Percentiles rank a stretch among this genome's conserved stretches.
These are phyloP conservation scores for Spodoptera exigua DNA, from an alignment of 2,888 invertebrate genomes.

Conservation along the genomic window DNA sequence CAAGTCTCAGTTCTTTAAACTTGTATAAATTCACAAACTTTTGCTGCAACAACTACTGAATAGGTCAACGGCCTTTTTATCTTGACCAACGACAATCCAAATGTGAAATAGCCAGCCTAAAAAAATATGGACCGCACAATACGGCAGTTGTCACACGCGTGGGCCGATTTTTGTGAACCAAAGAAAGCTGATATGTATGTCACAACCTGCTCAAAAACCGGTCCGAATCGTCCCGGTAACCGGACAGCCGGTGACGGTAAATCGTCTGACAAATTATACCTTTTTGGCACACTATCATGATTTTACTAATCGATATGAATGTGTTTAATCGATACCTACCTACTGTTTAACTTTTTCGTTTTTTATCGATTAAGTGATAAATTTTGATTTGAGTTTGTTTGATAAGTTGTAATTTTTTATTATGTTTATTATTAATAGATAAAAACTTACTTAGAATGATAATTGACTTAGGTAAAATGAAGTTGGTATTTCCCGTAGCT, in stretches of 20 bases:
- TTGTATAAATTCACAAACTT: no score
- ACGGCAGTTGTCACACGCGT: conserved; percentile 61
- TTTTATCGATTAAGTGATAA: conserved; percentile 7
- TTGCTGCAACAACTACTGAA: no score
- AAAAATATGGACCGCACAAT: neutral
- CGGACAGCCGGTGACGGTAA: conserved; percentile 16
- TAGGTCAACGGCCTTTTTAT: no score
- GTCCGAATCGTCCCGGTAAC: conserved; percentile 53
- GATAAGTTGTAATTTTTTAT: no score
- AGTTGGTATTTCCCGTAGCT: no score
- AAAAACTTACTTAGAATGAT: no score
- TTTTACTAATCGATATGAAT: conserved; percentile 33
- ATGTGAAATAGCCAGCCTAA: no score
- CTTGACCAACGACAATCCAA: no score
- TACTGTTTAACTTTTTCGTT: conserved; percentile 31
- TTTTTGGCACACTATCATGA: conserved; percentile 52
- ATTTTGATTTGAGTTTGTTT: conserved; percentile 19
- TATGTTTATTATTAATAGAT: no score
- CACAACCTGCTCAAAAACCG: conserved; percentile 81
- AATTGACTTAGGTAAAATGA: no score
- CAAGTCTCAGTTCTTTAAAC: no score
- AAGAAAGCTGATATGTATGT: conserved; percentile 83
- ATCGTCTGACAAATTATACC: conserved; percentile 67
- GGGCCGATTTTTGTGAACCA: conserved; percentile 69
- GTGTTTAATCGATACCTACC: conserved; percentile 33